phyloP scores from a whole-genome alignment of 1,140 invertebrate genomes.

The Phenacoccus solenopsis region DNA sequence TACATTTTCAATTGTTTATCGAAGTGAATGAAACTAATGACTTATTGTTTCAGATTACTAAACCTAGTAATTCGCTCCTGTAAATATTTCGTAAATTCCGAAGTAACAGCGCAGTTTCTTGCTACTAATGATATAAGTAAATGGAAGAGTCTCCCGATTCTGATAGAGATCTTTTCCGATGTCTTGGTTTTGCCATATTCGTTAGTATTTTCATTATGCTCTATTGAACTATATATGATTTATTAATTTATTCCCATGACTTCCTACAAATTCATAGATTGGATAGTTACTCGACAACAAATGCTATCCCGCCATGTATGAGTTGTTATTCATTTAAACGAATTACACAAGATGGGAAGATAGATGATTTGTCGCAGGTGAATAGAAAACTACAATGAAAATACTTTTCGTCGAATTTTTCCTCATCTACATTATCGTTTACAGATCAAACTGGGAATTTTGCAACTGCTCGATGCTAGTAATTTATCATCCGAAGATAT shows the following conservation, averaged over 20 bases:
- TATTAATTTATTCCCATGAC: not conserved
- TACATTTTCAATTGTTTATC: not conserved
- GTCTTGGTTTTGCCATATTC: slow-evolving; percentile 73
- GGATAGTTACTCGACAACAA: not conserved
- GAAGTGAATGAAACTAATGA: not conserved
- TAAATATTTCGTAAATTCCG: not conserved
- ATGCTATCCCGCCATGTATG: not conserved
- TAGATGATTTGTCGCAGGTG: not conserved
- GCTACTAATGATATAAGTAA: not conserved
- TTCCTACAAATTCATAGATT: not conserved
- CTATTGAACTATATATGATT: not conserved
- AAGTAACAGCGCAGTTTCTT: not conserved
- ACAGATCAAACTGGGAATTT: slow-evolving; percentile 3
- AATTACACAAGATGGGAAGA: slow-evolving; percentile 6
- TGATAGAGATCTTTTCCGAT: slow-evolving; percentile 68
- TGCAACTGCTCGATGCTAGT: not conserved
- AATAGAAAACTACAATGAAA: not conserved
- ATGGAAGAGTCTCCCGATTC: slow-evolving; percentile 22
- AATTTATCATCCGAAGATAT: not conserved
- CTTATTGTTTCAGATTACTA: not conserved
- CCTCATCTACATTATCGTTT: not conserved
- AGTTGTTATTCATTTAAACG: slow-evolving; percentile 9
- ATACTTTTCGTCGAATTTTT: not conserved
- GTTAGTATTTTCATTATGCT: slow-evolving; percentile 36
- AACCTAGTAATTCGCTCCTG: not conserved